Percentiles rank a stretch among this genome's conserved stretches.
phyloP scores from a whole-genome alignment of 2,797 vertebrate species.

The Percopsis omiscomaycus region DNA sequence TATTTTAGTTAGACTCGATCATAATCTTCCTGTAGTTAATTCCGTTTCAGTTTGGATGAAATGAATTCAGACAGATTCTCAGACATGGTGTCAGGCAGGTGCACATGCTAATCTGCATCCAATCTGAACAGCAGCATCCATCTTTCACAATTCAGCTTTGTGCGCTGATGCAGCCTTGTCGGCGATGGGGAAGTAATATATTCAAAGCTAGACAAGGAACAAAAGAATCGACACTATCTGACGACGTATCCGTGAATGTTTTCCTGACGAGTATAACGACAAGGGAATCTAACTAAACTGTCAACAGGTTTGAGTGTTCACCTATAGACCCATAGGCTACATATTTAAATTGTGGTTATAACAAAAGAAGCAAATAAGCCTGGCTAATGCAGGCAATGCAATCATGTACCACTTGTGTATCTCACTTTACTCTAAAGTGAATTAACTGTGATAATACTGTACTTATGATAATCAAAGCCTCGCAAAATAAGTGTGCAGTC shows the following conservation, averaged over 20 bases:
- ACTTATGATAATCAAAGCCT: conserved; percentile 11
- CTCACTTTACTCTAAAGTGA: no score
- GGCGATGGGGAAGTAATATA: conserved; percentile 12
- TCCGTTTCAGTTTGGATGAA: not conserved
- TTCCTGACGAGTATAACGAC: not conserved
- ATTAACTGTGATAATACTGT: not conserved
- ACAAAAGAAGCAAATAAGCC: no score
- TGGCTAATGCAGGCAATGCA: no score
- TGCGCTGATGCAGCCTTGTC: not conserved
- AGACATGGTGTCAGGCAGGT: conserved; percentile 26
- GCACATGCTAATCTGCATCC: conserved; percentile 14
- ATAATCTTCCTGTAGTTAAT: conserved; percentile 1
- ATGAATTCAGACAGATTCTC: conserved; percentile 13
- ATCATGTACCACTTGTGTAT: no score
- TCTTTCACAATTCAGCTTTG: not conserved
- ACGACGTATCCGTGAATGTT: not conserved
- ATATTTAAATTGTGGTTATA: no score
- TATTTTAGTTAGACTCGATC: not conserved
- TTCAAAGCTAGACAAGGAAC: conserved; percentile 20
- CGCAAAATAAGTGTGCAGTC: conserved; percentile 31
- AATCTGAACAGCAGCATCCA: not conserved
- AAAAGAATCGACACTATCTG: not conserved
- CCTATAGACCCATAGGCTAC: no score
- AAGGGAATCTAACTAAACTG: no score
- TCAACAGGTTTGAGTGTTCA: no score